phyloP scores from a whole-genome alignment of 1,140 invertebrate species.

The Choristoneura fumiferana region DNA sequence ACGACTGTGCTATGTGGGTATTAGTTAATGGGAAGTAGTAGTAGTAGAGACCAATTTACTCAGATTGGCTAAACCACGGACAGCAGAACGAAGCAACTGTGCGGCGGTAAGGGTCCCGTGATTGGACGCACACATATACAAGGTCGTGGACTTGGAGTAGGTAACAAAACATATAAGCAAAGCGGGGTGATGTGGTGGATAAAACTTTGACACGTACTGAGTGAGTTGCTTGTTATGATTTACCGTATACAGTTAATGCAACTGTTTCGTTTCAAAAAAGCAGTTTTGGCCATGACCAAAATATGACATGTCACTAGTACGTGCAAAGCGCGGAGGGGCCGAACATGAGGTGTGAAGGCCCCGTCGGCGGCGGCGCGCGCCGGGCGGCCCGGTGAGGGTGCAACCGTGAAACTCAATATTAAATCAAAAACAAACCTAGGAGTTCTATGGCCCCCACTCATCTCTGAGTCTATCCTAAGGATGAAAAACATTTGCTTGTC shows the following conservation, averaged over 20 bases:
- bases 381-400: constrained; percentile 41
- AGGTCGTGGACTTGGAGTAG: background rate
- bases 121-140: background rate
- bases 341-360: background rate
- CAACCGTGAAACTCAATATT: constrained; percentile 70
- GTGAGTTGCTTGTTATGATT: no score
- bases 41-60: background rate
- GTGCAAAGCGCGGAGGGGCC: constrained; percentile 4
- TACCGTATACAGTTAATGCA: no score
- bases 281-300: no score
- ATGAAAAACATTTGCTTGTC: constrained; percentile 57
- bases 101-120: background rate
- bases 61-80: background rate
- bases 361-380: constrained; percentile 25
- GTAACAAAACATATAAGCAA: constrained; percentile 13
- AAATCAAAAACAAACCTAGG: constrained; percentile 81
- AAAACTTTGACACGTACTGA: constrained; percentile 2
- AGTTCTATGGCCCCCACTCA: constrained; percentile 80
- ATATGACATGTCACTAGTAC: background rate
- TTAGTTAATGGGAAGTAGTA: constrained; percentile 3
- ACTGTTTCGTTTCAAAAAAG: no score
- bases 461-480: constrained; percentile 82
- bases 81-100: background rate
- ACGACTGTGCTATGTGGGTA: background rate
- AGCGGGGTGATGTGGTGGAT: constrained; percentile 1